Evolutionary conservation across 2,888 invertebrate genomes (phyloP), one percentile per base, ranked within the genome.

Genomic region (Spisula solida): DNA sequence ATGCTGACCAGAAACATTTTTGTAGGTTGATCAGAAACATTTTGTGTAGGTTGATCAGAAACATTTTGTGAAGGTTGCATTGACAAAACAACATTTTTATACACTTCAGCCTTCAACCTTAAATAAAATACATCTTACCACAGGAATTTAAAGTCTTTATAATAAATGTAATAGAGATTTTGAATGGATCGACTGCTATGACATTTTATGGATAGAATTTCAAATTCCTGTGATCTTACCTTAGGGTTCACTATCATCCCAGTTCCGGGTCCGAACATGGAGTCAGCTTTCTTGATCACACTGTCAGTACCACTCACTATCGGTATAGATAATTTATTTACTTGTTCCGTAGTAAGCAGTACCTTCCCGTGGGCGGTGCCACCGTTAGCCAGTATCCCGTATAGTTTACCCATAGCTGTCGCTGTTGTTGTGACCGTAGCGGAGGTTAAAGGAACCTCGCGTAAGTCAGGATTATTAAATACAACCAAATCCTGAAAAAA

Each of bases 341-440:
- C 66, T 5, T 81, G 31, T 25, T 81, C 84, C 25, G 81, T 83
- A 16, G 92, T 87, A 60, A 95, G 55, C 12, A 95, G 75, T 75
- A 75, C 29, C 25, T 75, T 83, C 47, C 80, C 80, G 75, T 75
- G 31, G 12, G 18, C 51, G 1, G 75, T 75, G 12, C 83, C 95
- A 1, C 94, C 95, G 79, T 95, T 95, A 66, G 95, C 94, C n/a
- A 96, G 85, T 66, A 95, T 94, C 34, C 95, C 95, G 88, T 94
- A 95, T 20, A 96, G 89, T 86, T 95, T 95, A 5, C 96, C 96
- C 85, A 96, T 81, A 10, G 94, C 93, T 14, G 94, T 85, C 0
- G 96, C 96, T n/a, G 96, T 94, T 0, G 94, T 95, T 55, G 95
- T 94, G 8, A 95, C 96, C 51, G 94, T 94, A 6, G 93, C 94